Evolutionary conservation across 2,888 invertebrate genomes (phyloP), one percentile per base, ranked within the genome.

Genomic region (Caenorhabditis japonica): DNA sequence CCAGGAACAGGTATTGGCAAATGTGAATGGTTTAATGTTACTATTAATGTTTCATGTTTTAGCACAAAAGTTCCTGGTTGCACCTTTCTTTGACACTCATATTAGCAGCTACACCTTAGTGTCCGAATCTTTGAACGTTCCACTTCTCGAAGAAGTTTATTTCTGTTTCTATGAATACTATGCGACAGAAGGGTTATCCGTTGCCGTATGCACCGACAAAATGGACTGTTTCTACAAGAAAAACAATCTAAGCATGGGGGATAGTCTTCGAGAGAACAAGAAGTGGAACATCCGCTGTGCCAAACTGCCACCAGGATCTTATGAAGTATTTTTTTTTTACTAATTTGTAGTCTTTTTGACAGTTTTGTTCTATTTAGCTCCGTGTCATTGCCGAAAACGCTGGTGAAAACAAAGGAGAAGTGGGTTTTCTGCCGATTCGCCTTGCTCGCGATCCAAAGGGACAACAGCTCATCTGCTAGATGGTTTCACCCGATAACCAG

Each of bases 81-180:
- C 81, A 15, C 79, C 79, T 12, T 79, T 79, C 64, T 59, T 74
- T 15, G 76, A 78, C 38, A 71, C 74, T 17, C 77, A 77, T 23
- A 76, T 80, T 27, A 75, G 60, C 44, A 76, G 77, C 55, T 80
- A 80, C 39, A 77, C 78, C 10, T 56, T 80, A 34, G 80, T 80
- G 3, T 75, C 80, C 0, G 80, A 80, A 33, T 61, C 69, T 0
- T 38, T 80, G 17, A 75, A 64, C 13, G 47, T 80, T 55, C 73
- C 75, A 15, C 56, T 74, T 7, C 34, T 77, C 5, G 72, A 79
- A 58, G 80, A 82, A 43, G 80, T 82, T 2, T 83, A 71, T 46
- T 83, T 83, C 74, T 83, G 83, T 44, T 83, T 83, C 64, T 82
- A 83, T 73, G 83, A 83, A 49, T 81, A 79, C 49, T 76, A 77